phyloP scores from a whole-genome alignment of 2,113 vertebrate species.

The Henicopernis longicauda region DNA sequence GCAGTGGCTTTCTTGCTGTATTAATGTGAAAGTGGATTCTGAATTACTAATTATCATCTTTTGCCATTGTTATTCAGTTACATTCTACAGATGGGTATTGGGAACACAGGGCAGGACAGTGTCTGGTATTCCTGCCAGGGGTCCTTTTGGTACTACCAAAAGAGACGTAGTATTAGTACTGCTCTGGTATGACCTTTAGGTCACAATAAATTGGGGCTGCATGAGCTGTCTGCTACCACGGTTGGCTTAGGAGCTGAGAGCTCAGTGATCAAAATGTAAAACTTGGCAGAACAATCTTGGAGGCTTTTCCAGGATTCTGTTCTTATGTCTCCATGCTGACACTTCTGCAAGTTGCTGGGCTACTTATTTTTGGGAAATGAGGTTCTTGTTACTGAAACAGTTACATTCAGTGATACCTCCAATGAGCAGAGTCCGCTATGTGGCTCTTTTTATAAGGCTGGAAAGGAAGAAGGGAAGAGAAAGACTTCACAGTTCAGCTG shows the following conservation, averaged over 20 bases:
- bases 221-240: not conserved
- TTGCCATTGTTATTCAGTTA: not conserved
- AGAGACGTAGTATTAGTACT: not conserved
- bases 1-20: not conserved
- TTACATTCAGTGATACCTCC: not conserved
- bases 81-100: not conserved
- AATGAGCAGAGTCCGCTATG: not conserved
- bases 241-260: not conserved
- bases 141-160: not conserved
- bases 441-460: not conserved
- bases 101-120: not conserved
- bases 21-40: not conserved
- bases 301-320: slow-evolving; percentile 1
- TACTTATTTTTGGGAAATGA: not conserved
- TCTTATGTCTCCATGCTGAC: not conserved
- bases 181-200: not conserved
- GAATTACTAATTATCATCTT: not conserved
- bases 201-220: not conserved
- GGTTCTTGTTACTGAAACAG: not conserved
- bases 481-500: not conserved
- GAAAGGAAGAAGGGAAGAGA: not conserved
- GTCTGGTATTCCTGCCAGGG: not conserved
- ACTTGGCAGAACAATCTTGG: not conserved
- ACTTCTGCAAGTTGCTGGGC: not conserved
- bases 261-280: not conserved